These are phyloP conservation scores for Idaea biselata DNA, from an alignment of 2,888 invertebrate species.

Conservation along the genomic window DNA sequence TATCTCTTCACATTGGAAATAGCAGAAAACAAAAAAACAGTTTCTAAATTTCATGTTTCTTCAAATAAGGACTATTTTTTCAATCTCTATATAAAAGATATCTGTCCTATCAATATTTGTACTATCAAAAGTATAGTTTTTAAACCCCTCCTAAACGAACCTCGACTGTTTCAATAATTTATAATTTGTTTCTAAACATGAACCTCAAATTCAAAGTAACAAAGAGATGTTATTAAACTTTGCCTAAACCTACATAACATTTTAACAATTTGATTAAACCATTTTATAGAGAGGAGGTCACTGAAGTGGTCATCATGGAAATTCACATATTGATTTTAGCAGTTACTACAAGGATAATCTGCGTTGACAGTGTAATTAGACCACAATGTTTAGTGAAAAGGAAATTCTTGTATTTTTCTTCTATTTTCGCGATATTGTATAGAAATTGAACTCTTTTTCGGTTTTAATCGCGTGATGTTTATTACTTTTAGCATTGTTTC, in stretches of 20 bases:
- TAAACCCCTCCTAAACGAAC: not conserved
- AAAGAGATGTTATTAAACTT: constrained; percentile 54
- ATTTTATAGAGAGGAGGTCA: constrained; percentile 36
- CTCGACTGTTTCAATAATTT: constrained; percentile 24
- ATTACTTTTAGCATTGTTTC: too few species aligned
- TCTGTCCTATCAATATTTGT: not conserved
- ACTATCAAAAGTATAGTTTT: not conserved
- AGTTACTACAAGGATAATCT: constrained; percentile 37
- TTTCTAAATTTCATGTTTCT: too few species aligned
- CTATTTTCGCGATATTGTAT: too few species aligned
- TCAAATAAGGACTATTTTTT: too few species aligned
- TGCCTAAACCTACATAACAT: constrained; percentile 17
- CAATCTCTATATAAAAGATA: too few species aligned
- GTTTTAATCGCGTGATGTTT: too few species aligned
- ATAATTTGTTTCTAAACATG: constrained; percentile 43
- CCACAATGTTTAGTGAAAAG: not conserved
- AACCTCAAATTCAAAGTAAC: constrained; percentile 44
- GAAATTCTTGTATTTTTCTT: too few species aligned
- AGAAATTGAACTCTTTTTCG: too few species aligned
- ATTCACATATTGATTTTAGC: constrained; percentile 36
- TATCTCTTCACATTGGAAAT: too few species aligned
- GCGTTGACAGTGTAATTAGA: constrained; percentile 45
- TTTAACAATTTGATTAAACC: constrained; percentile 26
- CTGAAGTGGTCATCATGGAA: constrained; percentile 51
- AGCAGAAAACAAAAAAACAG: too few species aligned